Evolutionary conservation across 1,140 invertebrate genomes (phyloP), one percentile per base, ranked within the genome.

Genomic region (Lycorma delicatula): DNA sequence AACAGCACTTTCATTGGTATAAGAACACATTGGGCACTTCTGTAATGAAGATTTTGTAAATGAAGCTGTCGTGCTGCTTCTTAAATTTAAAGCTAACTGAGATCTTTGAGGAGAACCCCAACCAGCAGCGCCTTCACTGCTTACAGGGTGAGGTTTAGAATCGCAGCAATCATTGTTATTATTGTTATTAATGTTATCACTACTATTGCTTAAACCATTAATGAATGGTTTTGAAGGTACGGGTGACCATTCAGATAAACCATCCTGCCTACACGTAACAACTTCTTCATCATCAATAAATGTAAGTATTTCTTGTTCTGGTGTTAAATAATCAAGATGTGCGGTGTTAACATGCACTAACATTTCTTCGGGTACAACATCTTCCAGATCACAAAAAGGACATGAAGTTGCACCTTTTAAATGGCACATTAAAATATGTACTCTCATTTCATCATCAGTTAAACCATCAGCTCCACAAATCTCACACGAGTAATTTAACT

Each of bases 391-490:
- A 72, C 89, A 92, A 68, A 91, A 90, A 0, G 88, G 87, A 68
- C 89, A 91, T 27, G 82, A 82, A 16, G 81, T 80, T 52, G 83
- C 79, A 4, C 85, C 85, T 57, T 89, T 84, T 3, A 91, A 77
- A 71, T 91, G 88, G 64, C 80, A 82, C 23, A 82, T 75, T 28
- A 85, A 74, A 58, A 87, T 87, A 70, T 92, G 89, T 20, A 79
- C 75, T 61, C 86, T 75, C 81, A 92, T 86, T 62, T 86, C 83
- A 47, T 86, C 84, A 63, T 90, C 87, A 31, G 80, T 83, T 47
- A 91, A 78, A 28, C 84, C 85, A 63, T 87, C 85, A 49, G 83
- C 76, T 11, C 88, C 88, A 71, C 89, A 92, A 57, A 91, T 86
- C 71, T 91, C 85, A 71, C 89, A 92, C 29, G 82, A 82, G 68